Evolutionary conservation across 2,888 invertebrate genomes (phyloP), one percentile per base, ranked within the genome.

Genomic region (Dolichomitus sp.): DNA sequence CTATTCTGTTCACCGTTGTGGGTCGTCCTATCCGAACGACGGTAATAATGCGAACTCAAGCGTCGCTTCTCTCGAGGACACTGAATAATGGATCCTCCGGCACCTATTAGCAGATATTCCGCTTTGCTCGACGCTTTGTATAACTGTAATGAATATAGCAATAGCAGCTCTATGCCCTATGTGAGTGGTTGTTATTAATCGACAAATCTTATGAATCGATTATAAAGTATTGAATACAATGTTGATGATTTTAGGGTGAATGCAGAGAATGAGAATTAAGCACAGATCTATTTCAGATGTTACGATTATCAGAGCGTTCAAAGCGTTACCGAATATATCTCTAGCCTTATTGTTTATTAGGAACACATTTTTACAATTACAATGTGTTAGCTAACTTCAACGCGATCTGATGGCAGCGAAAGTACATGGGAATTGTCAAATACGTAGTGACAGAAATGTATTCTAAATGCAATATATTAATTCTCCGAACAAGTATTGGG

Each of bases 41-140:
- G 61, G 70, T 80, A 76, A 75, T 83, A 76, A 80, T 76, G 54
- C 61, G 30, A 73, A 57, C 61, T 48, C 23, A 48, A 68, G 80
- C 70, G 52, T 68, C 74, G 40, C 63, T 33, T 63, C 72, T 73
- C 52, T 68, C 72, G 72, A 83, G 76, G 76, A 80, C 75, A 70
- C 68, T 73, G 76, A 83, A 80, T 80, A 83, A 83, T 80, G 80
- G 83, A 83, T 80, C 69, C 72, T 65, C 61, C 48, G 30, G 48
- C 63, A 77, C 54, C 76, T 76, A 83, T 83, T 83, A 80, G 68
- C 63, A 59, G 72, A 73, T 68, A 76, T 63, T 40, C 54, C 73
- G 76, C 75, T 66, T n/a, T 59, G 59, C 57, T 45, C 68, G 23
- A n/a, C 57, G 54, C 68, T 68, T 76, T 68, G 66, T 80, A 76